Base-by-base conservation (phyloP, 2,797 vertebrate genomes). In the Acanthopagrus latus region DNA sequence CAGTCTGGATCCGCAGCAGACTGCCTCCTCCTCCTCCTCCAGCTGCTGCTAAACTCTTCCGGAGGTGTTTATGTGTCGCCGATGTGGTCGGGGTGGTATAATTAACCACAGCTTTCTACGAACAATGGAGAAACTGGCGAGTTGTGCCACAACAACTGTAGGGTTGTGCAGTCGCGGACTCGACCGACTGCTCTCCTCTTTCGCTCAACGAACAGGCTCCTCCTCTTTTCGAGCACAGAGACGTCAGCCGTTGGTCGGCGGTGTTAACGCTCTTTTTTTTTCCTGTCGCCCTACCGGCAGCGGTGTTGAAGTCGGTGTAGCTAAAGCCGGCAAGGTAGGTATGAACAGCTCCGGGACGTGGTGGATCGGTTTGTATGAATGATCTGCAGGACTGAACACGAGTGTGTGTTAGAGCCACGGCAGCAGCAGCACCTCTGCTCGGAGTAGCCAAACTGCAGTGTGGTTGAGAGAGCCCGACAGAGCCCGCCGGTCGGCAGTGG, bases 151-250 rank as follows among this genome's bases (percentile, higher is more conserved):
- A 74, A 83, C 78, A 84, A 78, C 70, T 4, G 69, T 50, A 25
- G 12, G 65, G n/a, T 46, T 50, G 62, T 63, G 76, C 52, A 4
- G 47, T 58, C 44, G 59, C 70, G 33, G 71, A 79, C 57, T 86
- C 60, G 23, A 44, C 52, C 57, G 64, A 76, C 60, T 38, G 77
- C 48, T 71, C 67, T 70, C 41, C 29, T 7, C 52, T 47, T 21
- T 43, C 46, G 48, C 62, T 77, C 58, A 7, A 7, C 43, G 2
- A 23, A 54, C 50, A 86, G 85, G 80, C 93, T 94, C 93, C 93
- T 88, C 93, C 93, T 92, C 88, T 68, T 93, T 89, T 88, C 67
- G 83, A 38, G 29, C 58, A 41, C 63, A 41, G 29, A 52, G 25
- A 77, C 86, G 91, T 87, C 86, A 85, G 59, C 59, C 33, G 74